phyloP scores from a whole-genome alignment of 2,113 vertebrate species.

The Halcyon senegalensis region DNA sequence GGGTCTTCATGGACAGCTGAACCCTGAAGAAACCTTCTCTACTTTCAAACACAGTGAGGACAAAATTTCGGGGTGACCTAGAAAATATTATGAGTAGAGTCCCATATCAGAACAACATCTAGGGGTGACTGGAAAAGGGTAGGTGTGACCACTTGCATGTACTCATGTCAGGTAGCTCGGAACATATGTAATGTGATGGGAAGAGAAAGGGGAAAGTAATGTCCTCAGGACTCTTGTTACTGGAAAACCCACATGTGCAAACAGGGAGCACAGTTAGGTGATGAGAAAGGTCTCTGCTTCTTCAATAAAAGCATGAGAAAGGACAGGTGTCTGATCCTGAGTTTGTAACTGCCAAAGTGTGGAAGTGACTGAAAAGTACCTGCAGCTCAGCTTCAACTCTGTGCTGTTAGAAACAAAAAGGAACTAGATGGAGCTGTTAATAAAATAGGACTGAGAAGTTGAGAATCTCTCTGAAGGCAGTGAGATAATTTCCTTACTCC shows the following conservation, averaged over 20 bases:
- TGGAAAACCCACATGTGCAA: not conserved
- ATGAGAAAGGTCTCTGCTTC: not conserved
- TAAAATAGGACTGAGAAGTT: not conserved
- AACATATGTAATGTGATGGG: accelerated
- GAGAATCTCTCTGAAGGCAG: not conserved
- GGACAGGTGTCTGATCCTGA: not conserved
- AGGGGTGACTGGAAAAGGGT: not conserved
- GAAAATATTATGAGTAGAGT: not conserved
- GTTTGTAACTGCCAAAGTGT: not conserved
- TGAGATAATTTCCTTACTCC: not conserved
- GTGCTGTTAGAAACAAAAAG: not conserved
- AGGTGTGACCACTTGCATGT: not conserved
- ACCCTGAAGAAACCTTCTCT: not conserved
- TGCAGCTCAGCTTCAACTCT: not conserved
- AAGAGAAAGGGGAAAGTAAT: not conserved
- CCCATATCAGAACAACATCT: not conserved
- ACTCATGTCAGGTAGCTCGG: not conserved
- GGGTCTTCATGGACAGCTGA: not conserved
- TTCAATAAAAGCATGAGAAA: not conserved
- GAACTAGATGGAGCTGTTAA: not conserved
- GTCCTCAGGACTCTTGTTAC: not conserved
- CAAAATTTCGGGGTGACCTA: not conserved
- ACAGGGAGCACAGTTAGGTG: not conserved
- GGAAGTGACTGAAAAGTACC: not conserved
- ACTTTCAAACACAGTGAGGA: not conserved